Percentiles rank a stretch among this genome's conserved stretches.
These are phyloP conservation scores for Antheraea mylitta DNA, from an alignment of 1,140 invertebrate species.

Conservation along the genomic window DNA sequence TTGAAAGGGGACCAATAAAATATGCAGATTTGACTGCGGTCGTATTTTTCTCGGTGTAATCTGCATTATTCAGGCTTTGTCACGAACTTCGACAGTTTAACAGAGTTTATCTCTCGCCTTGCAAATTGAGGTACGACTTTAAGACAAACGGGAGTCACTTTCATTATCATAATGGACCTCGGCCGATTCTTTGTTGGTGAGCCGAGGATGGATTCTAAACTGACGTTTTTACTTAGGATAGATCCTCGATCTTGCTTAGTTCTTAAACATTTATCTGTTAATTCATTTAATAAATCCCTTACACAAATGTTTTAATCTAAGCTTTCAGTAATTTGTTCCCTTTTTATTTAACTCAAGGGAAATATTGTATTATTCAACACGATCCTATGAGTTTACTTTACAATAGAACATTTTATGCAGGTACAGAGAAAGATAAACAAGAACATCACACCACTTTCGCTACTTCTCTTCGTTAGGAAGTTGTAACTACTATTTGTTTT, in stretches of 20 bases:
- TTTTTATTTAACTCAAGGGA: too few relatives aligned
- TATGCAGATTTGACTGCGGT: slow-evolving; percentile 75
- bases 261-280: slow-evolving; percentile 14
- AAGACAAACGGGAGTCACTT: slow-evolving; percentile 77
- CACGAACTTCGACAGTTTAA: slow-evolving; percentile 78
- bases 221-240: slow-evolving; percentile 42
- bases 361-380: too few relatives aligned
- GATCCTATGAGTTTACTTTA: too few relatives aligned
- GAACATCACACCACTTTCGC: too few relatives aligned
- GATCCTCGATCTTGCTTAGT: slow-evolving; percentile 18
- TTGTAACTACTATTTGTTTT: too few relatives aligned
- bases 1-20: slow-evolving; percentile 73
- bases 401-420: too few relatives aligned
- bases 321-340: too few relatives aligned
- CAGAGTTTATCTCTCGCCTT: slow-evolving; percentile 77
- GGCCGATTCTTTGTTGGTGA: slow-evolving; percentile 73
- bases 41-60: slow-evolving; percentile 78
- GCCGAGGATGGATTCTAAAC: slow-evolving; percentile 55
- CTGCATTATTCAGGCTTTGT: slow-evolving; percentile 78
- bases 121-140: slow-evolving; percentile 78
- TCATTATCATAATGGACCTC: slow-evolving; percentile 77
- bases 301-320: not conserved
- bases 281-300: not conserved
- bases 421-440: too few relatives aligned
- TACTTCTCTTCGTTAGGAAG: too few relatives aligned